Percentiles rank a stretch among this genome's conserved stretches.
These are phyloP conservation scores for Catocala sponsa DNA, from an alignment of 2,888 invertebrate species.

Conservation along the genomic window DNA sequence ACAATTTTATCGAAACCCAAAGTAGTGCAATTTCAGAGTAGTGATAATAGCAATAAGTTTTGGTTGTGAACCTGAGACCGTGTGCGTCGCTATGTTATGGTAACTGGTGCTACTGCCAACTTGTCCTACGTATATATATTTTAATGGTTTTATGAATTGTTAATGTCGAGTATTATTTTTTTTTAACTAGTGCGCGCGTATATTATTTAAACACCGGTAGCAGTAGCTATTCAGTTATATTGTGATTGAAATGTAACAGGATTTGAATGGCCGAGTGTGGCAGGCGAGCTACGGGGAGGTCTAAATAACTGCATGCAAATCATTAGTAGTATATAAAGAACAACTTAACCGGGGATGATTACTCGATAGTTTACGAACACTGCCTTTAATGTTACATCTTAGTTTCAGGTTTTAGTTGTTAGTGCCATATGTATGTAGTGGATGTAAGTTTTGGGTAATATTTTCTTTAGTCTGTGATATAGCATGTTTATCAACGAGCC, in stretches of 20 bases:
- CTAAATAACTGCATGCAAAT: conserved; percentile 34
- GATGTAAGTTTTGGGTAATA: conserved; percentile 71
- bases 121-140: conserved; percentile 66
- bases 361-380: conserved; percentile 56
- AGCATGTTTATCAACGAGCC: conserved; percentile 73
- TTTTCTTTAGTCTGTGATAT: conserved; percentile 87
- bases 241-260: conserved; percentile 86
- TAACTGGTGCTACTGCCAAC: conserved; percentile 79
- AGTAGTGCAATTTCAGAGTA: conserved; percentile 83
- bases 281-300: conserved; percentile 16
- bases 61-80: conserved; percentile 83
- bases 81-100: conserved; percentile 69
- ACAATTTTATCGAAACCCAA: conserved; percentile 73
- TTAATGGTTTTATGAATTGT: conserved; percentile 81
- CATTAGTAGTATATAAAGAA: conserved; percentile 30
- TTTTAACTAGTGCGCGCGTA: conserved; percentile 75
- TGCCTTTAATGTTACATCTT: conserved; percentile 71
- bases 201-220: conserved; percentile 76
- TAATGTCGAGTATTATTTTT: conserved; percentile 82
- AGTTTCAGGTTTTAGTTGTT: conserved; percentile 73
- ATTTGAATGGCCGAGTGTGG: conserved; percentile 47
- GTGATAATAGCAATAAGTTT: conserved; percentile 87
- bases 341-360: conserved; percentile 27
- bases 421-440: conserved; percentile 83
- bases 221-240: conserved; percentile 80